Evolutionary conservation across 2,113 vertebrate genomes (phyloP).

Genomic region (Opisthocomus hoazin): DNA sequence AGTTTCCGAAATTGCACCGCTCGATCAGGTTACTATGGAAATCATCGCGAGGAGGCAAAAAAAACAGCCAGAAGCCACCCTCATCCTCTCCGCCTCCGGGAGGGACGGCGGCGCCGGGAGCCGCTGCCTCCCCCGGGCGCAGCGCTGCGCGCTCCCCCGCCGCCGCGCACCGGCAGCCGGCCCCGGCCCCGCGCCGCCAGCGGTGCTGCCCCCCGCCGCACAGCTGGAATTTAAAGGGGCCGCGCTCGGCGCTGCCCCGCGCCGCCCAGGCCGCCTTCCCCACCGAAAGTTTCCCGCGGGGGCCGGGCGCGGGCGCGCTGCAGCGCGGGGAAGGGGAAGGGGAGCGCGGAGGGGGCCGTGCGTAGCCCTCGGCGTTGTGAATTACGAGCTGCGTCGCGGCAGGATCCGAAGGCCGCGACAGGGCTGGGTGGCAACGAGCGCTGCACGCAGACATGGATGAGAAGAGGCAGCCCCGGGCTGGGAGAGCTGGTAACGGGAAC

Average conservation of each 20-base stretch:
- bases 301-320: background rate
- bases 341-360: background rate
- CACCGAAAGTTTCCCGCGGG: conserved; percentile 60
- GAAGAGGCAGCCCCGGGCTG: background rate
- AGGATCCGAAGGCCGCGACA: conserved; percentile 3
- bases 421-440: background rate
- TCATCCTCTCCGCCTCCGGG: conserved; percentile 23
- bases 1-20: conserved; percentile 54
- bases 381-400: background rate
- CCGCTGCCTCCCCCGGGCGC: conserved; percentile 18
- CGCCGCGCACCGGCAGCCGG: conserved; percentile 51
- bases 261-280: background rate
- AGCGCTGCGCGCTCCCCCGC: conserved; percentile 12
- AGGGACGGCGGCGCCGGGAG: background rate
- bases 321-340: background rate
- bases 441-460: background rate
- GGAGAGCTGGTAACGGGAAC: background rate
- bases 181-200: conserved; percentile 48
- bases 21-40: conserved; percentile 71
- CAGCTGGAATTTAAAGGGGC: conserved; percentile 79
- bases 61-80: background rate
- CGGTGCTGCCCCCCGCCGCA: conserved; percentile 66
- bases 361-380: background rate
- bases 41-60: conserved; percentile 38
- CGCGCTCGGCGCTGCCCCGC: conserved; percentile 4